These are phyloP conservation scores for Acrobasis repandana DNA, from an alignment of 2,888 invertebrate genomes.

Conservation along the genomic window DNA sequence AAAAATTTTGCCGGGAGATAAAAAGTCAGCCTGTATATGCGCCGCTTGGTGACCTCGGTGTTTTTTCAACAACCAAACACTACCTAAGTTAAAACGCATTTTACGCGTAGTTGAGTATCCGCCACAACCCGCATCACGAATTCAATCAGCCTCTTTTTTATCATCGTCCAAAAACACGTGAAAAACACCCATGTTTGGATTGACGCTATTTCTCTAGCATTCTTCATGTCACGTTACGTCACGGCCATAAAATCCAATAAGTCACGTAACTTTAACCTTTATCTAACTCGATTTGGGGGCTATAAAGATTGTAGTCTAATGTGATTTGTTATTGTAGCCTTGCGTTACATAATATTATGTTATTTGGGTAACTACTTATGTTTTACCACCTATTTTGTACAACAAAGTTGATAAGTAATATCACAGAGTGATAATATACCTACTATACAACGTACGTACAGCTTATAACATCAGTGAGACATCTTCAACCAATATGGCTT, in stretches of 20 bases:
- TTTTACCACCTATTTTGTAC: no score
- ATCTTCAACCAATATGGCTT: no score
- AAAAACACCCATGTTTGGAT: not conserved
- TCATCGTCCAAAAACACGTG: not conserved
- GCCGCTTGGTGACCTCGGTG: no score
- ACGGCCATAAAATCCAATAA: slow-evolving; percentile 11
- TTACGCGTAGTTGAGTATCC: no score
- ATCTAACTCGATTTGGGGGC: slow-evolving; percentile 14
- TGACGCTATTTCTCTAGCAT: not conserved
- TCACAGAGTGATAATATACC: no score
- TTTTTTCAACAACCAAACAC: no score
- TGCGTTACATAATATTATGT: slow-evolving; percentile 1
- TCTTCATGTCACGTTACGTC: not conserved
- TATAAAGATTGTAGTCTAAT: slow-evolving; percentile 14
- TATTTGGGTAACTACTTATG: not conserved
- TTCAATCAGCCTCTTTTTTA: not conserved
- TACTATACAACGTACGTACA: no score
- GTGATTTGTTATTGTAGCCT: slow-evolving; percentile 8
- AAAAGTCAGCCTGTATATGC: no score
- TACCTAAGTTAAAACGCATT: no score
- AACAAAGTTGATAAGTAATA: not conserved
- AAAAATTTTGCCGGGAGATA: no score
- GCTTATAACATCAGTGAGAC: no score
- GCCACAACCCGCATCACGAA: not conserved
- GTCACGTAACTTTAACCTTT: slow-evolving; percentile 12